Evolutionary conservation across 1,140 invertebrate genomes (phyloP).

Genomic region (Drosophila mojavensis): DNA sequence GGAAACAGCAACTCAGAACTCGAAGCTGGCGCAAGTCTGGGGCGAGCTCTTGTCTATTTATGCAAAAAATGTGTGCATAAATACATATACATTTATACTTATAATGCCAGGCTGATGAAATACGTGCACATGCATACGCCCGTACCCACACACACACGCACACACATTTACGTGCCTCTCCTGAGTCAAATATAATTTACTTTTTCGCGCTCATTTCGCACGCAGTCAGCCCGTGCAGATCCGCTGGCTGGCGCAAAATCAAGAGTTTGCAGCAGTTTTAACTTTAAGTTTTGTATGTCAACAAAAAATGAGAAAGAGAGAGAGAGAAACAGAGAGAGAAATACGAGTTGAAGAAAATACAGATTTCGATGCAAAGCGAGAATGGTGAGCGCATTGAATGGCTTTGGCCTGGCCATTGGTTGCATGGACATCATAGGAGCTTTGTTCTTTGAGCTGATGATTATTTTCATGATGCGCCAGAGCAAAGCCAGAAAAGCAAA

Average conservation of each 20-base stretch:
- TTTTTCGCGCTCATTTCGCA: slow-evolving; percentile 74
- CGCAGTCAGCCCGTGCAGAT: slow-evolving; percentile 32
- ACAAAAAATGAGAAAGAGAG: background rate
- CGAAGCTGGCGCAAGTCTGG: slow-evolving; percentile 38
- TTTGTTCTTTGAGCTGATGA: slow-evolving; percentile 59
- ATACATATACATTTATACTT: slow-evolving; percentile 47
- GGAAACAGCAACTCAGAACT: slow-evolving; percentile 62
- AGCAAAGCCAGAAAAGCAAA: background rate
- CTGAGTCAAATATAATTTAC: slow-evolving; percentile 77
- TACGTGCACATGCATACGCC: slow-evolving; percentile 60
- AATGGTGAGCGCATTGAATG: slow-evolving; percentile 52
- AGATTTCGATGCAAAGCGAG: slow-evolving; percentile 2
- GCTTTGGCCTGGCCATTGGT: slow-evolving; percentile 66
- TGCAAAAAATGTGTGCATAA: slow-evolving; percentile 57
- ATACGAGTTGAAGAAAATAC: background rate
- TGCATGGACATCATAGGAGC: slow-evolving; percentile 64
- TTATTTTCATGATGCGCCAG: slow-evolving; percentile 47
- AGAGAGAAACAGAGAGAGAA: slow-evolving; percentile 4
- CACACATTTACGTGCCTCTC: slow-evolving; percentile 36
- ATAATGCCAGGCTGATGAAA: slow-evolving; percentile 75
- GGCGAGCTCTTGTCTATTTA: slow-evolving; percentile 71
- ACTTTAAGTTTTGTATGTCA: slow-evolving; percentile 53
- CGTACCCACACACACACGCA: slow-evolving; percentile 26
- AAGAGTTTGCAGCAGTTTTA: slow-evolving; percentile 50
- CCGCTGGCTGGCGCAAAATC: slow-evolving; percentile 59